Evolutionary conservation across 1,140 invertebrate genomes (phyloP).

Genomic region (Panagrolaimus sp.): DNA sequence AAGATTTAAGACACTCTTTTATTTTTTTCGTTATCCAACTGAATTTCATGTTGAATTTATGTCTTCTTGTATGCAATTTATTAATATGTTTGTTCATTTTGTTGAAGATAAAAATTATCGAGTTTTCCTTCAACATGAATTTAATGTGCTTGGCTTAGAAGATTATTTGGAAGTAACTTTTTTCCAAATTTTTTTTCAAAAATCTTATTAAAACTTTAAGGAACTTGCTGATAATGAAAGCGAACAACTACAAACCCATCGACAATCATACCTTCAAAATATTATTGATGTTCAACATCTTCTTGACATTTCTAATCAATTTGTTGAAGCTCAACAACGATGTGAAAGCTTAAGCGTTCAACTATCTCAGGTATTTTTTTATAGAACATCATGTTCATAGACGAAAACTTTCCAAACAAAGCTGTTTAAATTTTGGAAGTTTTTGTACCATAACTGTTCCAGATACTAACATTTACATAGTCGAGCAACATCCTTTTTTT

Average conservation of each 20-base stretch:
- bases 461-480: too few species aligned
- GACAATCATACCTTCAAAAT: slow-evolving; percentile 94
- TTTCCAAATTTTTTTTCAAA: too few species aligned
- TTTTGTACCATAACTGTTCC: too few species aligned
- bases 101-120: slow-evolving; percentile 99
- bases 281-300: slow-evolving; percentile 77
- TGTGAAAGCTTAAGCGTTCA: slow-evolving; percentile 13
- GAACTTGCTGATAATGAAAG: slow-evolving; percentile 85
- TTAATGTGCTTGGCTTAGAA: slow-evolving; percentile 86
- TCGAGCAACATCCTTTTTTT: too few species aligned
- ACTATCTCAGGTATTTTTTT: too few species aligned
- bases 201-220: slow-evolving; percentile 41
- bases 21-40: slow-evolving; percentile 93
- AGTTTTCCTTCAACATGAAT: slow-evolving; percentile 95
- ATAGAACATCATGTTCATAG: too few species aligned
- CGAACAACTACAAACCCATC: slow-evolving; percentile 85
- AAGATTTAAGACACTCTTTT: slow-evolving; percentile 93
- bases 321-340: slow-evolving; percentile 19
- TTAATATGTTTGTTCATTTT: slow-evolving; percentile 97
- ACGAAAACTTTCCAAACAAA: too few species aligned
- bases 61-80: slow-evolving; percentile 99
- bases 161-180: slow-evolving; percentile 74
- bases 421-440: too few species aligned
- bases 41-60: slow-evolving; percentile 98
- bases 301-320: slow-evolving; percentile 7